Evolutionary conservation across 2,888 invertebrate genomes (phyloP).

Genomic region (Watsonalla binaria): DNA sequence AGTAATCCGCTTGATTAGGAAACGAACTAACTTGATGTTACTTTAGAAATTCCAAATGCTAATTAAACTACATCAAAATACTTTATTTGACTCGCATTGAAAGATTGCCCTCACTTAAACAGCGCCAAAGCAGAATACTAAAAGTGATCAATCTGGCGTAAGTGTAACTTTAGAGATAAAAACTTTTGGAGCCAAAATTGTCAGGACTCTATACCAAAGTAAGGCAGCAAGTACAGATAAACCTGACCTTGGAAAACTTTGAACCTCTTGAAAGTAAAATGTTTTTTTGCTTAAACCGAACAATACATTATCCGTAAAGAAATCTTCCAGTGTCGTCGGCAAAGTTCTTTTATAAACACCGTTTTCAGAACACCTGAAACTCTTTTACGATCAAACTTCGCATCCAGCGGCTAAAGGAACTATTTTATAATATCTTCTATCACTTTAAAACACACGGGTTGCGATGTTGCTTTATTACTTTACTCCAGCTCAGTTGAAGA

Average conservation of each 20-base stretch:
- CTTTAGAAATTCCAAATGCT: too few relatives aligned
- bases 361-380: slow-evolving; percentile 33
- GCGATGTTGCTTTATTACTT: too few relatives aligned
- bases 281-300: slow-evolving; percentile 5
- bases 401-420: slow-evolving; percentile 28
- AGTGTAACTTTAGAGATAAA: not conserved
- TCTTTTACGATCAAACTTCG: slow-evolving; percentile 47
- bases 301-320: slow-evolving; percentile 17
- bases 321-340: slow-evolving; percentile 19
- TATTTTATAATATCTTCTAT: slow-evolving; percentile 60
- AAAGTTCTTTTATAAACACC: slow-evolving; percentile 23
- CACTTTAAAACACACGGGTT: slow-evolving; percentile 34
- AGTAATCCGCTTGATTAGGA: not conserved
- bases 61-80: too few relatives aligned
- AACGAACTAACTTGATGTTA: too few relatives aligned
- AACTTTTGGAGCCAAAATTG: not conserved
- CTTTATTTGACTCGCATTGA: too few relatives aligned
- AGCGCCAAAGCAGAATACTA: not conserved
- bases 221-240: not conserved
- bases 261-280: not conserved
- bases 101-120: not conserved
- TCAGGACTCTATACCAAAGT: not conserved
- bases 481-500: too few relatives aligned
- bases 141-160: not conserved
- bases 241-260: not conserved